These are phyloP conservation scores for Sakesphorus luctuosus DNA, from an alignment of 2,113 vertebrate species.

Conservation along the genomic window DNA sequence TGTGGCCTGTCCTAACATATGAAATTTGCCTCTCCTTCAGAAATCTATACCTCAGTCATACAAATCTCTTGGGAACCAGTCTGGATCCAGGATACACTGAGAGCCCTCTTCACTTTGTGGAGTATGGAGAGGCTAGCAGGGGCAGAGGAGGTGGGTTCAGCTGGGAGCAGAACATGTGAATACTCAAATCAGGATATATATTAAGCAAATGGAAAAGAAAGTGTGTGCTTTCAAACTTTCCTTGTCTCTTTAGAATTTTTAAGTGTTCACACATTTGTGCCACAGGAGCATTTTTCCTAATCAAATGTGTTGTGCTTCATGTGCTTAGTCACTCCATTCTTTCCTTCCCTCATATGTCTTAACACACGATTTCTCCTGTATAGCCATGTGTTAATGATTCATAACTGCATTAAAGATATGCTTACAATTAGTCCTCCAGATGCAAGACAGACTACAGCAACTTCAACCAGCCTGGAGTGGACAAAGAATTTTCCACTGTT, in stretches of 20 bases:
- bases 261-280: not conserved
- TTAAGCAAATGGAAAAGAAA: not conserved
- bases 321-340: not conserved
- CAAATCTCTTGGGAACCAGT: constrained; percentile 36
- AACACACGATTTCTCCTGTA: not conserved
- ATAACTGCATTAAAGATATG: not conserved
- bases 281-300: not conserved
- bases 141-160: constrained; percentile 49
- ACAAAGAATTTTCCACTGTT: not conserved
- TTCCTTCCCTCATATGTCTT: not conserved
- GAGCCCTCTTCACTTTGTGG: constrained; percentile 33
- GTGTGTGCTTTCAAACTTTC: not conserved
- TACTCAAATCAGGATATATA: not conserved
- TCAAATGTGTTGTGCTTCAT: not conserved
- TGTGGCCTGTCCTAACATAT: constrained; percentile 53
- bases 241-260: not conserved
- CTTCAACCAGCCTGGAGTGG: not conserved
- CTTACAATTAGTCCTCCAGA: constrained; percentile 30
- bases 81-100: constrained; percentile 32
- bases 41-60: constrained; percentile 49
- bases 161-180: not conserved
- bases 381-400: constrained; percentile 14
- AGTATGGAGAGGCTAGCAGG: constrained; percentile 28
- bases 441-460: not conserved
- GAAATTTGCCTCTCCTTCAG: constrained; percentile 52